phyloP scores from a whole-genome alignment of 2,113 vertebrate genomes.

The Cyanistes caeruleus region DNA sequence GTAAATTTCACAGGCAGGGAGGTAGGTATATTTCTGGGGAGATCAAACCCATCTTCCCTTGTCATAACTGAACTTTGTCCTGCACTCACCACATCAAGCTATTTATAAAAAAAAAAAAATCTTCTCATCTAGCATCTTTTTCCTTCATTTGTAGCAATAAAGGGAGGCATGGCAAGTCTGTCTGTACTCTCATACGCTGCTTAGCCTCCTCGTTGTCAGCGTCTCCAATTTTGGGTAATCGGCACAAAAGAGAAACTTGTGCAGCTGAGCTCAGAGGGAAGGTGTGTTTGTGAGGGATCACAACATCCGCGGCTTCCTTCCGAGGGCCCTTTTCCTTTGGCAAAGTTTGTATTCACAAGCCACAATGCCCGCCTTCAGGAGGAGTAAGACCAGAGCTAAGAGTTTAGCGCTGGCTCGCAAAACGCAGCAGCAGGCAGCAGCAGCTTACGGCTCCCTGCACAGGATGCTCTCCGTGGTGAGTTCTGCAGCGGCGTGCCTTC shows the following conservation, averaged over 20 bases:
- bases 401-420: conserved; percentile 76
- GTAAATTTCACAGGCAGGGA: conserved; percentile 10
- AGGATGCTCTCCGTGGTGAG: conserved; percentile 79
- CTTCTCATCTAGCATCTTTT: background rate
- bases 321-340: background rate
- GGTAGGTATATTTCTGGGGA: conserved; percentile 8
- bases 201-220: background rate
- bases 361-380: conserved; percentile 74
- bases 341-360: background rate
- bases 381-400: conserved; percentile 74
- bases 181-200: background rate
- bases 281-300: background rate
- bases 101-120: background rate
- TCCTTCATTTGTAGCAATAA: background rate
- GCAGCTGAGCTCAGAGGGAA: background rate
- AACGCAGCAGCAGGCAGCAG: conserved; percentile 75
- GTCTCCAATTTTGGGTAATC: background rate
- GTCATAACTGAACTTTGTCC: background rate
- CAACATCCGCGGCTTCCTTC: background rate
- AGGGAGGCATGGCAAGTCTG: background rate
- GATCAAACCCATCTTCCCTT: background rate
- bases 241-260: background rate
- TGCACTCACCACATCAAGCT: background rate
- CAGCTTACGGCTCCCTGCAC: conserved; percentile 77
- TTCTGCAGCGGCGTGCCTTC: background rate